Evolutionary conservation across 2,797 vertebrate genomes (phyloP), one percentile per base, ranked within the genome.

Genomic region (Xenops minutus): DNA sequence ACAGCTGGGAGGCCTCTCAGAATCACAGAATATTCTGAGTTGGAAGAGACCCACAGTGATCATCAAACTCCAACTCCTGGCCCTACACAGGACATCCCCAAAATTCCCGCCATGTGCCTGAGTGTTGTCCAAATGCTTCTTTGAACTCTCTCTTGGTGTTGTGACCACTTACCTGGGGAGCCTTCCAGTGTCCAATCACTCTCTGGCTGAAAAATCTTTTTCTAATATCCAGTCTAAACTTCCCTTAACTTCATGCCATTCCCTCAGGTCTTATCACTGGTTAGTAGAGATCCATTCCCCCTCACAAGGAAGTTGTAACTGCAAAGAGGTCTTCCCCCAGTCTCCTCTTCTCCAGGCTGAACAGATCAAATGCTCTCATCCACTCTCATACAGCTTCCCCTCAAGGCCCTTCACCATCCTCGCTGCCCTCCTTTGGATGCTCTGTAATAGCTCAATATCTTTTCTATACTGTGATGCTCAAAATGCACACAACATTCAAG

Each of bases 401-500:
- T 62, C 4, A 3, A 69, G 56, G 27, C 27, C 9, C 24, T 24
- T 69, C 36, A 69, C 20, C 14, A 56, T 44, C 36, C n/a, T 43
- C 2, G 1, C 14, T 43, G 26, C 18, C 22, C 19, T 62, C 7
- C 27, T 49, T n/a, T 63, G 78, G 56, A 37, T 5, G 15, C 13
- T 17, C 27, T 43, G 0, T n/a, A 37, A n/a, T 14, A 49, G 23
- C 14, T 62, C 20, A 29, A 62, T 75, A 14, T 62, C 13, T 55
- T 49, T 36, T 18, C 37, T 15, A 18, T 17, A 44, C 6, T 56
- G 11, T 10, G 4, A 43, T 15, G 16, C 49, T 43, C 71, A 82
- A 29, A 1, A 17, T 69, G 41, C 20, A 2, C 32, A 2, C 16
- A 69, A 0, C 0, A 26, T 24, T 51, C 9, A 3, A 63, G 43